phyloP scores from a whole-genome alignment of 2,888 invertebrate genomes.

The Caenorhabditis zanzibari region DNA sequence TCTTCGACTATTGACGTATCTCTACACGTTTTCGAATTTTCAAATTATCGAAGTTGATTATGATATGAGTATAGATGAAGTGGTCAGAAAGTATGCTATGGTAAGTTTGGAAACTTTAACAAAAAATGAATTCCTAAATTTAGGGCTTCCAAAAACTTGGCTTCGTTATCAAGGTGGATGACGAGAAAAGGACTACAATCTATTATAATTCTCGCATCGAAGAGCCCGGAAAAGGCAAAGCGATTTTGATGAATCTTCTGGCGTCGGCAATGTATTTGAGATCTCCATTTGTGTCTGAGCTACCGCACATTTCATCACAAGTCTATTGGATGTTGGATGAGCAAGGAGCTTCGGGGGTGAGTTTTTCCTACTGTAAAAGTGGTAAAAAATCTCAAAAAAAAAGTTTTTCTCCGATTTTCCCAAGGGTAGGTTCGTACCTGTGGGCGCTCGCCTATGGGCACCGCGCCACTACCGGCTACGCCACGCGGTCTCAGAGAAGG shows the following conservation, averaged over 20 bases:
- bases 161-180: slow-evolving; percentile 16
- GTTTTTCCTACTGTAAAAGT: not conserved
- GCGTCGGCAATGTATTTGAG: slow-evolving; percentile 31
- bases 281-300: not conserved
- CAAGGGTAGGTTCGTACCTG: no score
- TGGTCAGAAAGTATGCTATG: slow-evolving; percentile 18
- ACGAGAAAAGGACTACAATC: not conserved
- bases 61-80: not conserved
- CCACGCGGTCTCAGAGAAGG: no score
- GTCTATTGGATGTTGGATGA: slow-evolving; percentile 29
- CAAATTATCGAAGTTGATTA: slow-evolving; percentile 21
- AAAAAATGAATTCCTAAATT: not conserved
- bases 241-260: slow-evolving; percentile 30
- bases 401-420: no score
- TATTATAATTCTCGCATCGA: no score
- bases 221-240: not conserved
- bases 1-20: slow-evolving; percentile 5
- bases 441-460: no score
- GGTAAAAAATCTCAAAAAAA: no score
- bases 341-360: not conserved
- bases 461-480: no score
- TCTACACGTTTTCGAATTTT: slow-evolving; percentile 20
- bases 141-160: slow-evolving; percentile 32
- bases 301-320: slow-evolving; percentile 31
- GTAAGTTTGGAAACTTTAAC: not conserved